phyloP scores from a whole-genome alignment of 1,140 invertebrate species.

The Scaptodrosophila lebanonensis region DNA sequence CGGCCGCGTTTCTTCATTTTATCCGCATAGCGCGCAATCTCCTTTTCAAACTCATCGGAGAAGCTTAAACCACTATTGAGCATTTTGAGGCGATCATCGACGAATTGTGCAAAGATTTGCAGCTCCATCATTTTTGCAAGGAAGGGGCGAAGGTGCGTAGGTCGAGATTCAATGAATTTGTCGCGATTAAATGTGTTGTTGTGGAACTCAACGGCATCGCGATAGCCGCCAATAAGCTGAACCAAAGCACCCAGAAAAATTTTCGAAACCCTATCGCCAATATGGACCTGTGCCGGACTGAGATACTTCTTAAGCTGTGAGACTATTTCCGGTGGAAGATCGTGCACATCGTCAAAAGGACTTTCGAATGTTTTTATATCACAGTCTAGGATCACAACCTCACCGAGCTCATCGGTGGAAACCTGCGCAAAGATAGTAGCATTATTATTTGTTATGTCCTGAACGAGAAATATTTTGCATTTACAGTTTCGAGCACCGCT shows the following conservation, averaged over 20 bases:
- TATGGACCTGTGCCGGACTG: slow-evolving; percentile 77
- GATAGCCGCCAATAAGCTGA: slow-evolving; percentile 94
- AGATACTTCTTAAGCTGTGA: slow-evolving; percentile 83
- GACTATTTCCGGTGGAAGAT: slow-evolving; percentile 89
- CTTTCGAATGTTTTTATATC: slow-evolving; percentile 90
- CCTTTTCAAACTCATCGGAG: slow-evolving; percentile 96
- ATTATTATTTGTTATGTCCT: not conserved
- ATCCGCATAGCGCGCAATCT: slow-evolving; percentile 90
- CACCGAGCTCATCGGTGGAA: slow-evolving; percentile 86
- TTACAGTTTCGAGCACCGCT: slow-evolving; percentile 83
- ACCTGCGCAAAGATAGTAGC: slow-evolving; percentile 81
- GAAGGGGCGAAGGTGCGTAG: slow-evolving; percentile 90
- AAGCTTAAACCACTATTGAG: slow-evolving; percentile 92
- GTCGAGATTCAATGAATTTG: slow-evolving; percentile 91
- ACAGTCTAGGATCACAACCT: slow-evolving; percentile 94
- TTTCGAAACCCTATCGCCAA: slow-evolving; percentile 93
- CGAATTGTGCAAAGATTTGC: slow-evolving; percentile 98
- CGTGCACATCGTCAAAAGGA: slow-evolving; percentile 92
- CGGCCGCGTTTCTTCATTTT: slow-evolving; percentile 87
- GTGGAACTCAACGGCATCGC: slow-evolving; percentile 88
- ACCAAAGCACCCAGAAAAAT: slow-evolving; percentile 94
- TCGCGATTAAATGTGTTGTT: slow-evolving; percentile 90
- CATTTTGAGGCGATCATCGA: slow-evolving; percentile 93
- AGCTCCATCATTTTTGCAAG: slow-evolving; percentile 92
- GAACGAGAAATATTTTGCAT: not conserved